Percentiles rank a stretch among this genome's conserved stretches.
Evolutionary conservation across 1,140 invertebrate species (phyloP).

Genomic region (Mylabris phalerata): DNA sequence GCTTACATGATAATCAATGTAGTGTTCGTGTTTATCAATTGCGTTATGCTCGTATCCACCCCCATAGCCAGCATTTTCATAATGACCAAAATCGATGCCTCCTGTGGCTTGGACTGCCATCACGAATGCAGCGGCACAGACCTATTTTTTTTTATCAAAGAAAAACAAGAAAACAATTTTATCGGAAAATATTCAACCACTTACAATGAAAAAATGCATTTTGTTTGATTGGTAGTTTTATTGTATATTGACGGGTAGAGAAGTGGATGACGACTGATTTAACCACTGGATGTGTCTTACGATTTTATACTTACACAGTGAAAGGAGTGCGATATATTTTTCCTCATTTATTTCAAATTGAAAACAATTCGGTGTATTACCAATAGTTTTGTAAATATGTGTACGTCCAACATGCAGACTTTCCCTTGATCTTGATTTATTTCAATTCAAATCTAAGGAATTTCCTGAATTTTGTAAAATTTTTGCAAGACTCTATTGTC

Average conservation of each 20-base stretch:
- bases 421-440: conserved; percentile 24
- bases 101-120: conserved; percentile 14
- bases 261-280: no score
- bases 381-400: no score
- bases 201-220: conserved; percentile 25
- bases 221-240: no score
- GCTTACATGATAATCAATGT: conserved; percentile 32
- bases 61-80: conserved; percentile 19
- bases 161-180: neutral
- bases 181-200: neutral
- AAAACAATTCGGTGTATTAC: no score
- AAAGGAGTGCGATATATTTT: no score
- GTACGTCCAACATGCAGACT: conserved; percentile 1
- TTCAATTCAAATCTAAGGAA: neutral
- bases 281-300: no score
- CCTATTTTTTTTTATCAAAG: conserved; percentile 15
- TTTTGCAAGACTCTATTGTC: no score
- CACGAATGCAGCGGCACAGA: conserved; percentile 27
- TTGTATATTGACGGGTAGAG: no score
- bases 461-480: no score
- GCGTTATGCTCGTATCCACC: conserved; percentile 19
- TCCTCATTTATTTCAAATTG: no score
- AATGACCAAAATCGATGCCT: conserved; percentile 26
- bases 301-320: no score
- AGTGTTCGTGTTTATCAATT: conserved; percentile 21